phyloP scores from a whole-genome alignment of 2,888 invertebrate genomes.

The Drosophila ustulata region DNA sequence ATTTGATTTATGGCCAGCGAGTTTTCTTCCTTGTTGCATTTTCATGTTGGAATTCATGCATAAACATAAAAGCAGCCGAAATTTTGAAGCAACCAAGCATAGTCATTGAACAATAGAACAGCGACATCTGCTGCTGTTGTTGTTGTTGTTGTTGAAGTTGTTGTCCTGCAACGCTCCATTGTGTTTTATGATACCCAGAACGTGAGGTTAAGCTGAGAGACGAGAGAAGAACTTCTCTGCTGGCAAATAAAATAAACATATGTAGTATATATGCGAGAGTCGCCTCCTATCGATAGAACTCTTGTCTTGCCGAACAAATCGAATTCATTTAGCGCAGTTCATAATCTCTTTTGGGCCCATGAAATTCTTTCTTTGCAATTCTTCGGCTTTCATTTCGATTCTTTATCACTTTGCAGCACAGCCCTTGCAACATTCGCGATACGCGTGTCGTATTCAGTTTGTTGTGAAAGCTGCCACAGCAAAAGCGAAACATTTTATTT shows the following conservation, averaged over 20 bases:
- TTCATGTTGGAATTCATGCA: slow-evolving; percentile 79
- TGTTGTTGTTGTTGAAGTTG: slow-evolving; percentile 4
- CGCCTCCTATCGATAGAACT: slow-evolving; percentile 15
- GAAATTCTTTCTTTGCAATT: slow-evolving; percentile 41
- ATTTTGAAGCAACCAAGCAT: slow-evolving; percentile 51
- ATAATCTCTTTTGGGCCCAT: slow-evolving; percentile 41
- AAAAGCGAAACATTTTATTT: slow-evolving; percentile 56
- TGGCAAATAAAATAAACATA: slow-evolving; percentile 44
- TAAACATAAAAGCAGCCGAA: slow-evolving; percentile 78
- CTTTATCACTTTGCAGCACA: slow-evolving; percentile 36
- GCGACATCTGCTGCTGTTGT: slow-evolving; percentile 46
- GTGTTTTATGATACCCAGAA: slow-evolving; percentile 73
- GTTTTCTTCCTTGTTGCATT: slow-evolving; percentile 74
- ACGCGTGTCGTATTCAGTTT: slow-evolving; percentile 25
- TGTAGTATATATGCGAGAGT: slow-evolving; percentile 20
- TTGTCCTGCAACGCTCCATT: slow-evolving; percentile 66
- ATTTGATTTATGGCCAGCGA: slow-evolving; percentile 71
- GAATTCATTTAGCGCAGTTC: slow-evolving; percentile 59
- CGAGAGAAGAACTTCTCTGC: slow-evolving; percentile 52
- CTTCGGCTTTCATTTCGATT: slow-evolving; percentile 49
- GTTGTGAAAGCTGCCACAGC: slow-evolving; percentile 65
- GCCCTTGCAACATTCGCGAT: slow-evolving; percentile 28
- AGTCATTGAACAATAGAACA: slow-evolving; percentile 73
- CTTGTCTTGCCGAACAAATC: slow-evolving; percentile 42
- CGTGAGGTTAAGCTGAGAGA: slow-evolving; percentile 65